phyloP scores from a whole-genome alignment of 2,797 vertebrate species.

The Pseudochirops cupreus region DNA sequence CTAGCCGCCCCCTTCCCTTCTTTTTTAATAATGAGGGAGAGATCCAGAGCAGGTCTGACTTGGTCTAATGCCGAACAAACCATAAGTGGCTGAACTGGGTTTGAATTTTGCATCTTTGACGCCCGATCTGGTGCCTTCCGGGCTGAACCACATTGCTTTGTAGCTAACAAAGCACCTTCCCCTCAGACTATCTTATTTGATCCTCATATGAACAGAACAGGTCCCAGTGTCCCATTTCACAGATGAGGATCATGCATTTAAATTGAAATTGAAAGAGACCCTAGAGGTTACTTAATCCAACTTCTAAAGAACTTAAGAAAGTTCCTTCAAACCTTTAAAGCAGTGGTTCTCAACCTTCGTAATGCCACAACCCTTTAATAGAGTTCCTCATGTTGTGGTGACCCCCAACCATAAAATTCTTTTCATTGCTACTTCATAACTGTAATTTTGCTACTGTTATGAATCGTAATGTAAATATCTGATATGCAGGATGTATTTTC shows the following conservation, averaged over 20 bases:
- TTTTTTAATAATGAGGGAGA: not conserved
- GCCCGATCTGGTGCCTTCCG: not conserved
- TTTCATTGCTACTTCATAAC: no score
- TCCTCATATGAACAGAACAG: not conserved
- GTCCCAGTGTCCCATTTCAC: not conserved
- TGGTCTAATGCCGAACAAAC: not conserved
- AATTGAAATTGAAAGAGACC: not conserved
- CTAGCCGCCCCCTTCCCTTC: not conserved
- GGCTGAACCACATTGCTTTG: not conserved
- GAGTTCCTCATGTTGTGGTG: no score
- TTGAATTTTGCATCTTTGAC: not conserved
- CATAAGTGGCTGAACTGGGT: not conserved
- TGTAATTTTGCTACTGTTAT: no score
- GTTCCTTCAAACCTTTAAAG: not conserved
- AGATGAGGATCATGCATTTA: not conserved
- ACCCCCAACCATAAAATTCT: no score
- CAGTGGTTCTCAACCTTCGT: no score
- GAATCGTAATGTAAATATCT: no score
- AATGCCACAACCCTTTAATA: no score
- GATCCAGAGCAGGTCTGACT: not conserved
- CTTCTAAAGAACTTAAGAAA: not conserved
- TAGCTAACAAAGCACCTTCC: not conserved
- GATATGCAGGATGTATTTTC: no score
- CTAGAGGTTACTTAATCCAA: not conserved
- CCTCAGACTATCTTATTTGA: not conserved